A percentile compares a stretch with the other conserved stretches of the same genome.
phyloP scores from a whole-genome alignment of 2,797 vertebrate species.

The Clarias platycephalus region DNA sequence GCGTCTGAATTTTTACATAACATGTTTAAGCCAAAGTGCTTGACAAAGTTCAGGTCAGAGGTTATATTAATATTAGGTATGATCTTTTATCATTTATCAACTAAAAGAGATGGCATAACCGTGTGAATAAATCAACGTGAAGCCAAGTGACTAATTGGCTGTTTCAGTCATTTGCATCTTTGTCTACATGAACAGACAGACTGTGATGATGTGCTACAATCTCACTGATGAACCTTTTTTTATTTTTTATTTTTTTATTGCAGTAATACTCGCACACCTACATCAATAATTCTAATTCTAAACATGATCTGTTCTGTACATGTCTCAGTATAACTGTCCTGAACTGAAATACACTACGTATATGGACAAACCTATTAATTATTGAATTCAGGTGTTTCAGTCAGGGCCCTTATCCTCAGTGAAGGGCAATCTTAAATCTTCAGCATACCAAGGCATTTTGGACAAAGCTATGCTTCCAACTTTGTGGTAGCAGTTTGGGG shows the following conservation, averaged over 20 bases:
- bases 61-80: neutral
- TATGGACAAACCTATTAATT: too few species aligned
- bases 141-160: too few species aligned
- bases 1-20: neutral
- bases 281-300: neutral
- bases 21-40: neutral
- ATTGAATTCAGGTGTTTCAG: too few species aligned
- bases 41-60: neutral
- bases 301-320: neutral
- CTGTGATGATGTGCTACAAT: neutral
- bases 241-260: neutral
- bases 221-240: neutral
- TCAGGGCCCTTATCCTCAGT: too few species aligned
- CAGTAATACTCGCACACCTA: neutral
- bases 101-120: neutral
- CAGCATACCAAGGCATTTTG: too few species aligned
- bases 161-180: neutral
- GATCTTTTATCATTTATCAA: neutral
- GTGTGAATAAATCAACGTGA: neutral
- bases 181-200: neutral
- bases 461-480: too few species aligned
- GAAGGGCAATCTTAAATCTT: too few species aligned
- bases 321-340: neutral
- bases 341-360: neutral
- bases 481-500: too few species aligned